Percentiles rank a stretch among this genome's conserved stretches.
Conservation (phyloP, 1,140 invertebrate genomes). For the Drosophila kanapiae region DNA sequence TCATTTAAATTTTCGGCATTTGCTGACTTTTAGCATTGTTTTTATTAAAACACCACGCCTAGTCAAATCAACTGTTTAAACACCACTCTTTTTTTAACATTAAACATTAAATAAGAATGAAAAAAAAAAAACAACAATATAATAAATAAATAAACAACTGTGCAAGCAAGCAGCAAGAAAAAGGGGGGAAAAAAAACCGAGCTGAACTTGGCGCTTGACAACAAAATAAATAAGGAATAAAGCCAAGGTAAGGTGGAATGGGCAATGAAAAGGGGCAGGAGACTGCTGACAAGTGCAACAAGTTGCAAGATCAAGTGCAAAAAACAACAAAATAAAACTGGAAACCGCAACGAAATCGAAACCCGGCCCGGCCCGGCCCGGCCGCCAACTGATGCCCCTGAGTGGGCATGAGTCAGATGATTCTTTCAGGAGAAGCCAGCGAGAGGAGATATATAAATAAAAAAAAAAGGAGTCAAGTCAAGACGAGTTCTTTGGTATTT, state of each 20-base stretch:
- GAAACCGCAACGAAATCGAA: conserved; percentile 54
- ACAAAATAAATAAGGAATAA: conserved; percentile 7
- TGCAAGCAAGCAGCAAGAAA: conserved; percentile 31
- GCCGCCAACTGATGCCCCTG: too few species aligned
- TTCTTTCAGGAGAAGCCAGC: conserved; percentile 20
- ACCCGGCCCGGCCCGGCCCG: too few species aligned
- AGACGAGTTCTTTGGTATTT: conserved; percentile 29
- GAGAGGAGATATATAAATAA: background rate
- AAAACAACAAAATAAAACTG: conserved; percentile 25
- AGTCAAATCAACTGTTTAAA: conserved; percentile 42
- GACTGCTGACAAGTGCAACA: conserved; percentile 59
- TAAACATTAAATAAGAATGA: conserved; percentile 10
- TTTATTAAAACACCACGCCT: background rate
- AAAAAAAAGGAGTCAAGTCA: conserved; percentile 18
- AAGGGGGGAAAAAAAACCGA: background rate
- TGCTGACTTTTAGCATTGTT: background rate
- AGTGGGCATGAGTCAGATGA: conserved; percentile 45
- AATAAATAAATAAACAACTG: conserved; percentile 17
- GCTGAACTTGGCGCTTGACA: conserved; percentile 18
- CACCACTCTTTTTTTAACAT: conserved; percentile 6
- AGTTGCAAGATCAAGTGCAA: conserved; percentile 65
- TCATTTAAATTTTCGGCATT: background rate
- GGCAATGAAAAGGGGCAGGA: conserved; percentile 2
- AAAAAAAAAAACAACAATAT: background rate
- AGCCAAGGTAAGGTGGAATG: background rate